A percentile compares a stretch with the other conserved stretches of the same genome.
Evolutionary conservation across 2,797 vertebrate species (phyloP).

Genomic region (Rhinichthys osculus): DNA sequence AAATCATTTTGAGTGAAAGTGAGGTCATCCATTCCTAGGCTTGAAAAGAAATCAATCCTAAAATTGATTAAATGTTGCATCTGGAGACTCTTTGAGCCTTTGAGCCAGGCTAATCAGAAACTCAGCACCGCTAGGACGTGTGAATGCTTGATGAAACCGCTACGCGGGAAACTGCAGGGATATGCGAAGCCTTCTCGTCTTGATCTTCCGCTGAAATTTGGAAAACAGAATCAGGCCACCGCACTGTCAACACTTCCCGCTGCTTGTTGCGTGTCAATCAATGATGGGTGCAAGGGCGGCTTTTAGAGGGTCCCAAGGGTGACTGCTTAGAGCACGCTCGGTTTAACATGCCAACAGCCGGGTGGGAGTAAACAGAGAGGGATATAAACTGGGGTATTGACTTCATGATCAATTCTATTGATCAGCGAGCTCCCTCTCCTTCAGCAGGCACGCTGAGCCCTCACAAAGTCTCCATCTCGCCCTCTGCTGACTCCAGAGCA

Average conservation of each 20-base stretch:
- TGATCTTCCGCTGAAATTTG: slow-evolving; percentile 44
- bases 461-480: slow-evolving; percentile 49
- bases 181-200: slow-evolving; percentile 10
- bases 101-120: slow-evolving; percentile 44
- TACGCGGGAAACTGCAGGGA: slow-evolving; percentile 4
- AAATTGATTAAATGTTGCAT: slow-evolving; percentile 57
- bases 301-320: slow-evolving; percentile 80
- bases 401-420: slow-evolving; percentile 81
- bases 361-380: slow-evolving; percentile 79
- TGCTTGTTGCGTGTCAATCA: slow-evolving; percentile 82
- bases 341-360: slow-evolving; percentile 77
- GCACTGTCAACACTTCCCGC: slow-evolving; percentile 75
- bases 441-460: slow-evolving; percentile 73
- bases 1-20: slow-evolving; percentile 30
- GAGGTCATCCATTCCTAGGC: slow-evolving; percentile 42
- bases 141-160: slow-evolving; percentile 15
- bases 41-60: slow-evolving; percentile 48
- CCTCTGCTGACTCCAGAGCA: slow-evolving; percentile 53
- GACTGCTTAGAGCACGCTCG: slow-evolving; percentile 76
- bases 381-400: slow-evolving; percentile 78
- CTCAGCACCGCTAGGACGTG: slow-evolving; percentile 6
- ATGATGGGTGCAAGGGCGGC: slow-evolving; percentile 71
- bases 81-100: slow-evolving; percentile 44
- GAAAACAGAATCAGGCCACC: slow-evolving; percentile 62
- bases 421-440: slow-evolving; percentile 74